phyloP scores from a whole-genome alignment of 2,797 vertebrate genomes.

The Rousettus madagascariensis region DNA sequence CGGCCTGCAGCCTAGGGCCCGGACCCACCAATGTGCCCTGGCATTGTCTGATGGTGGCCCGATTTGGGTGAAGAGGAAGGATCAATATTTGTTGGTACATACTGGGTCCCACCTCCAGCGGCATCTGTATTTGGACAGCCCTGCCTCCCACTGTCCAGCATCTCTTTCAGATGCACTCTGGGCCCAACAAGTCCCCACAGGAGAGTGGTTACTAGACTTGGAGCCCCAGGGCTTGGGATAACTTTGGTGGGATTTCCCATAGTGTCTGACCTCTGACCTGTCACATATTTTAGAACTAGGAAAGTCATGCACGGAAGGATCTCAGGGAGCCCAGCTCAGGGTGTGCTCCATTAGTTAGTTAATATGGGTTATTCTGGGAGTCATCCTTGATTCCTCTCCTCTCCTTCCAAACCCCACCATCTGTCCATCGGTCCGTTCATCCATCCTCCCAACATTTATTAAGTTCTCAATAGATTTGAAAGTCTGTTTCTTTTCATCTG shows the following conservation, averaged over 20 bases:
- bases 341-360: neutral
- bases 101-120: constrained; percentile 75
- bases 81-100: constrained; percentile 86
- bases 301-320: neutral
- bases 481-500: neutral
- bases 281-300: constrained; percentile 1
- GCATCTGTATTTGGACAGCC: constrained; percentile 88
- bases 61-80: constrained; percentile 80
- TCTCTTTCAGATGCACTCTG: neutral
- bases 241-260: constrained; percentile 34
- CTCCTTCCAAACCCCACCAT: neutral
- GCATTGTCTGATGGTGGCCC: constrained; percentile 71
- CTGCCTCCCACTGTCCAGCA: constrained; percentile 13
- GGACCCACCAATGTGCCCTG: neutral
- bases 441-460: neutral
- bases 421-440: neutral
- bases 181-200: constrained; percentile 32
- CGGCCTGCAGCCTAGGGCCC: constrained; percentile 73
- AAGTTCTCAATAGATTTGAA: neutral
- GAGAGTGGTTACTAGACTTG: constrained; percentile 53
- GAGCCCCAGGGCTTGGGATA: neutral
- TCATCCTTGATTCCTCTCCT: neutral
- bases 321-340: neutral
- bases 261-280: constrained; percentile 20
- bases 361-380: neutral